phyloP scores from a whole-genome alignment of 1,140 invertebrate genomes.

The Agrypnia vestita region DNA sequence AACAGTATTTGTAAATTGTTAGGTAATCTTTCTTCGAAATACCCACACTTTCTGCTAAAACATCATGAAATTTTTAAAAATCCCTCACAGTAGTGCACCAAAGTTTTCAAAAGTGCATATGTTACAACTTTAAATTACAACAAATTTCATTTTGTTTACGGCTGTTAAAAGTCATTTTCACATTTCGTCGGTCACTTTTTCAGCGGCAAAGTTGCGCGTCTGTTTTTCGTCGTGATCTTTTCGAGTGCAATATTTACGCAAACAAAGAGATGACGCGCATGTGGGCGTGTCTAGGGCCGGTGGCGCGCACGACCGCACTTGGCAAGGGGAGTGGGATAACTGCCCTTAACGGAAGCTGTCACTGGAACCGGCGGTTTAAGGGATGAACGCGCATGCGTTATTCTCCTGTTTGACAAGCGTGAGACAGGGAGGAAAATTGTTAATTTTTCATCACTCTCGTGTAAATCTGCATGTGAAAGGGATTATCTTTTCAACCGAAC shows the following conservation, averaged over 20 bases:
- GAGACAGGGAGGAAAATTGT: too few relatives aligned
- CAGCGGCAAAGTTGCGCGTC: background rate
- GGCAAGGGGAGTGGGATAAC: constrained; percentile 3
- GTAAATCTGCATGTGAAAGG: background rate
- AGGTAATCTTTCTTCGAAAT: too few relatives aligned
- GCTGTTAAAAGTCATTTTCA: constrained; percentile 1
- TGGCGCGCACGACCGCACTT: background rate
- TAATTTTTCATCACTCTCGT: background rate
- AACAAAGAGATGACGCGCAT: constrained; percentile 24
- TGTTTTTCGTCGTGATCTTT: background rate
- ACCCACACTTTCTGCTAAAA: too few relatives aligned
- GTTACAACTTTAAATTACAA: too few relatives aligned
- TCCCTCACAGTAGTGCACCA: too few relatives aligned
- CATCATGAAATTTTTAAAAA: too few relatives aligned
- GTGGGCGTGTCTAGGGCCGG: constrained; percentile 1
- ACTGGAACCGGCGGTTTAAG: background rate
- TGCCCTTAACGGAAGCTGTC: constrained; percentile 22
- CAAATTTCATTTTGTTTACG: too few relatives aligned
- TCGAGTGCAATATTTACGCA: constrained; percentile 10
- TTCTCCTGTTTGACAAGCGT: too few relatives aligned
- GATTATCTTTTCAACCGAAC: too few relatives aligned
- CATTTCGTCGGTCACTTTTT: background rate
- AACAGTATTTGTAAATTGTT: too few relatives aligned
- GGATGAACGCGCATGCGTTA: constrained; percentile 4
- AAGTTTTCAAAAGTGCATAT: too few relatives aligned